These are phyloP conservation scores for Athetis lepigone DNA, from an alignment of 2,888 invertebrate species.

Conservation along the genomic window DNA sequence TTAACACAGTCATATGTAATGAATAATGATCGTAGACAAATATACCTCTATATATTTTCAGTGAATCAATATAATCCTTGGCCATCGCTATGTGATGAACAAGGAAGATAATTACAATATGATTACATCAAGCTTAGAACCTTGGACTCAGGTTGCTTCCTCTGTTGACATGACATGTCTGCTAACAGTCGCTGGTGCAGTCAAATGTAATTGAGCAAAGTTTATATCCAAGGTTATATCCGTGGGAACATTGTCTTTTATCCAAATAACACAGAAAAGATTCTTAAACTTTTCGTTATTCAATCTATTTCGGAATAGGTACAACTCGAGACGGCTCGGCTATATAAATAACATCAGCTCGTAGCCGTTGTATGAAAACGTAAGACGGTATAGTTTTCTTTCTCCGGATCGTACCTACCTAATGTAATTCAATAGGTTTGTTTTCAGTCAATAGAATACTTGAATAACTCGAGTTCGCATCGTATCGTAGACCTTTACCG, in stretches of 20 bases:
- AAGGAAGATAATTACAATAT: conserved; percentile 8
- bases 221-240: conserved; percentile 21
- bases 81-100: not conserved
- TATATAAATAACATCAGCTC: conserved; percentile 58
- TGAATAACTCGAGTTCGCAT: conserved; percentile 78
- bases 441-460: conserved; percentile 72
- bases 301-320: conserved; percentile 27
- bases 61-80: not conserved
- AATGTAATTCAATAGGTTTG: conserved; percentile 67
- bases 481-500: conserved; percentile 78
- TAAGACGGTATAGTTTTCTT: conserved; percentile 61
- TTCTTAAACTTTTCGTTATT: conserved; percentile 46
- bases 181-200: conserved; percentile 20
- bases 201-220: conserved; percentile 31
- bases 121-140: conserved; percentile 20
- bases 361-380: conserved; percentile 54
- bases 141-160: conserved; percentile 24
- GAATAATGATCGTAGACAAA: not conserved
- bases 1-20: not conserved
- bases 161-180: conserved; percentile 44
- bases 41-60: not conserved
- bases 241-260: conserved; percentile 8
- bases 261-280: conserved; percentile 35
- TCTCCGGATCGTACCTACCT: conserved; percentile 56
- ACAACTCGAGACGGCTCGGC: conserved; percentile 36